Conservation (phyloP, 1,140 invertebrate genomes). For the Leptopilina clavipes region DNA sequence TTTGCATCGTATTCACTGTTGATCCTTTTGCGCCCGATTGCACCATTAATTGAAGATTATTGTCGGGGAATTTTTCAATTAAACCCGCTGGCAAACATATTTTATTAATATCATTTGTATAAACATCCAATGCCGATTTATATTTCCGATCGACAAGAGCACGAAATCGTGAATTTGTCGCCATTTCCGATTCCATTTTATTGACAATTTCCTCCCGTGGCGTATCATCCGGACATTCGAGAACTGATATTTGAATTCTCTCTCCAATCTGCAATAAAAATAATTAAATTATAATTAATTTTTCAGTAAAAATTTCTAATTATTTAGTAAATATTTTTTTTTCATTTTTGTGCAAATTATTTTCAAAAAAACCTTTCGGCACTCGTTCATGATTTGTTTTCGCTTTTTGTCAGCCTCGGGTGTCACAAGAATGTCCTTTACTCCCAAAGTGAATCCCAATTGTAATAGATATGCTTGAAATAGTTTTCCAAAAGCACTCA, state of each 20-base stretch:
- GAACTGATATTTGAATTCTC: constrained; percentile 81
- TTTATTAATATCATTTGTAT: constrained; percentile 93
- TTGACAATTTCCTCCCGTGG: constrained; percentile 77
- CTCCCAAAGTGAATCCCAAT: constrained; percentile 95
- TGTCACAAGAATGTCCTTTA: constrained; percentile 94
- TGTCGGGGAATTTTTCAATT: constrained; percentile 91
- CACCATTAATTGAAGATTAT: constrained; percentile 98
- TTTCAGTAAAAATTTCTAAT: too few relatives aligned
- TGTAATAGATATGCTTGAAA: constrained; percentile 94
- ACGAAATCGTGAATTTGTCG: constrained; percentile 85
- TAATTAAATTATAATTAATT: not conserved
- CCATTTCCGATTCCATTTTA: constrained; percentile 83
- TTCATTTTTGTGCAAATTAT: not conserved
- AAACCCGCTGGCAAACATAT: constrained; percentile 88
- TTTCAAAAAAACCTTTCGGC: constrained; percentile 69
- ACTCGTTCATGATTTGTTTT: constrained; percentile 81
- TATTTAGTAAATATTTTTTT: not conserved
- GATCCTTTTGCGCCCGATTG: constrained; percentile 99
- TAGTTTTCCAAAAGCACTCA: constrained; percentile 93
- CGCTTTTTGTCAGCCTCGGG: constrained; percentile 83
- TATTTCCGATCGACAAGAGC: constrained; percentile 90
- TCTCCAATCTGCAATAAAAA: constrained; percentile 72
- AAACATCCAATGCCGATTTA: constrained; percentile 86
- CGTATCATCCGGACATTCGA: constrained; percentile 80
- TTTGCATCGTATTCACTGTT: constrained; percentile 97